phyloP scores from a whole-genome alignment of 2,888 invertebrate genomes.

The Drosophila fulvimacula region DNA sequence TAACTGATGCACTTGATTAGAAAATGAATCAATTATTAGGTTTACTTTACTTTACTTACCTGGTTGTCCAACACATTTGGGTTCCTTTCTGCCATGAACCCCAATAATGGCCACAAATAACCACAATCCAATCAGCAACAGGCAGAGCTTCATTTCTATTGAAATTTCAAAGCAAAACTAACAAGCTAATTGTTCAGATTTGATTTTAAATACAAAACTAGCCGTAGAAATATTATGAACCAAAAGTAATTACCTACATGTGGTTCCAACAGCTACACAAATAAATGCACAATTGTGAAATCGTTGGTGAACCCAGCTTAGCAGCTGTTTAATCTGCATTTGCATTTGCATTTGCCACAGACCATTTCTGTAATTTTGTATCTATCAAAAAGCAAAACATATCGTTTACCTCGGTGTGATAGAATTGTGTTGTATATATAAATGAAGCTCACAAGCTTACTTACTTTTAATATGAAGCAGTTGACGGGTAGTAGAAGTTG shows the following conservation, averaged over 20 bases:
- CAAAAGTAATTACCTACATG: neutral
- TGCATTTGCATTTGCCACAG: neutral
- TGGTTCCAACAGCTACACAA: conserved; percentile 9
- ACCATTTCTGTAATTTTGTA: neutral
- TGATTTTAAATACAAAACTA: conserved; percentile 18
- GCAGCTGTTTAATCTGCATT: neutral
- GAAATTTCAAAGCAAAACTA: conserved; percentile 15
- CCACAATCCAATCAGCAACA: neutral
- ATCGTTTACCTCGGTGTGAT: neutral
- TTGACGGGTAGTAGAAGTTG: neutral
- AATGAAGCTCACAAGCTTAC: neutral
- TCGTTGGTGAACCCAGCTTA: neutral
- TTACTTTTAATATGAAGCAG: neutral
- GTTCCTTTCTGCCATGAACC: rapidly evolving
- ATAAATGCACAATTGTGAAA: neutral
- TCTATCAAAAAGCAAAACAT: neutral
- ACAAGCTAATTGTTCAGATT: neutral
- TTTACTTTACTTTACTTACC: neutral
- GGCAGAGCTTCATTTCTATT: conserved; percentile 13
- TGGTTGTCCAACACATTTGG: conserved; percentile 23
- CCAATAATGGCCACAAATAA: conserved; percentile 3
- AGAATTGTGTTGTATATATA: no score
- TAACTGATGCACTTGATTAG: neutral
- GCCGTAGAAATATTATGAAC: neutral
- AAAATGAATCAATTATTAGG: neutral